These are phyloP conservation scores for Lophius piscatorius DNA, from an alignment of 2,113 vertebrate genomes.

Conservation along the genomic window DNA sequence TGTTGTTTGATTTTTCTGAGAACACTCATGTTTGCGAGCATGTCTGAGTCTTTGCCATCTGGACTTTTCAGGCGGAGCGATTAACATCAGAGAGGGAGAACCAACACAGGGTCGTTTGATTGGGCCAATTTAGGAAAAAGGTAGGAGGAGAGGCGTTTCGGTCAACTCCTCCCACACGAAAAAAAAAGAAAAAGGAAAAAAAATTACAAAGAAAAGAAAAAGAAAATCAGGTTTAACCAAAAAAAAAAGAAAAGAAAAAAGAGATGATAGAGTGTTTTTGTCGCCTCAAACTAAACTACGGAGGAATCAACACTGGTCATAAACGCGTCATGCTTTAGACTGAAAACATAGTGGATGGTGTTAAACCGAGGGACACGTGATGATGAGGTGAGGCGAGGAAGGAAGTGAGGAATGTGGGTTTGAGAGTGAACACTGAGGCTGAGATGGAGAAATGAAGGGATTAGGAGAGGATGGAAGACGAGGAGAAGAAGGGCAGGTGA, in stretches of 20 bases:
- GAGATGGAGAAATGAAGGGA: slow-evolving; percentile 53
- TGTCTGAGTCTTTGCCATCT: slow-evolving; percentile 90
- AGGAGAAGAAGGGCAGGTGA: slow-evolving; percentile 45
- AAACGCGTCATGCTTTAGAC: slow-evolving; percentile 61
- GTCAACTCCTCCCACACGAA: slow-evolving; percentile 11
- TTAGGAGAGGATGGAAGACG: too few species aligned
- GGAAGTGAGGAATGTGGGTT: slow-evolving; percentile 70
- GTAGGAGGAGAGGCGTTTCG: slow-evolving; percentile 46
- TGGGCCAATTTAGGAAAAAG: slow-evolving; percentile 87
- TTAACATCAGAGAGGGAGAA: slow-evolving; percentile 96
- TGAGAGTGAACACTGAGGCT: slow-evolving; percentile 43
- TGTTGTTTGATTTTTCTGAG: too few species aligned
- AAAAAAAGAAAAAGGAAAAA: neutral
- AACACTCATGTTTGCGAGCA: slow-evolving; percentile 45
- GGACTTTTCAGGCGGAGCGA: slow-evolving; percentile 89
- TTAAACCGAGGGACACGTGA: slow-evolving; percentile 52
- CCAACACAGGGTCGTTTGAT: slow-evolving; percentile 88
- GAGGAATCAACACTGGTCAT: slow-evolving; percentile 28
- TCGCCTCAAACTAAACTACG: slow-evolving; percentile 77
- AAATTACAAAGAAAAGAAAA: slow-evolving; percentile 9
- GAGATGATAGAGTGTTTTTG: slow-evolving; percentile 54
- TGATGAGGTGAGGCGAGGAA: slow-evolving; percentile 68
- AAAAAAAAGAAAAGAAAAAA: slow-evolving; percentile 8
- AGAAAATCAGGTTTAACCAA: slow-evolving; percentile 17
- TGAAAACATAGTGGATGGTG: slow-evolving; percentile 60